phyloP scores from a whole-genome alignment of 23 tunicate genomes.

The Phallusia fumigata region DNA sequence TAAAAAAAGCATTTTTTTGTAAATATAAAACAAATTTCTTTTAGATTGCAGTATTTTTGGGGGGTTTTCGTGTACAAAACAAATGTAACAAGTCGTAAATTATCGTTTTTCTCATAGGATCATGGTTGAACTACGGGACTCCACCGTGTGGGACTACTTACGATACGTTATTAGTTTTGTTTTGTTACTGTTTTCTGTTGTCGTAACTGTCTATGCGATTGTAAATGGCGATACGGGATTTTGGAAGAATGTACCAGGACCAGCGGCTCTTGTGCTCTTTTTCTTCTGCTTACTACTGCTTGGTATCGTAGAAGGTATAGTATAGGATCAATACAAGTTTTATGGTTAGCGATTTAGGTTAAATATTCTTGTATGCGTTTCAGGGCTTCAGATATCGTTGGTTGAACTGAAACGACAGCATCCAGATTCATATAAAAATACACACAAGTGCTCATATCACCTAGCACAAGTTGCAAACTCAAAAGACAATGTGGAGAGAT shows the following conservation, averaged over 20 bases:
- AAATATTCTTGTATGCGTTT: not conserved
- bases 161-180: conserved; percentile 50
- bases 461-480: conserved; percentile 43
- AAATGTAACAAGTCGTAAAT: not conserved
- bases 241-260: conserved; percentile 55
- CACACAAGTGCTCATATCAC: conserved; percentile 51
- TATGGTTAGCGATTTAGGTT: not conserved
- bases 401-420: conserved; percentile 70
- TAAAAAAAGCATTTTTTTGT: too few species aligned
- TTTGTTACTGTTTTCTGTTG: conserved; percentile 34
- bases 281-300: conserved; percentile 43
- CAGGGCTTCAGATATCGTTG: conserved; percentile 68
- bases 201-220: conserved; percentile 56
- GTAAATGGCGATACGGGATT: conserved; percentile 59
- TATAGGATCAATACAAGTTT: not conserved
- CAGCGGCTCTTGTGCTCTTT: conserved; percentile 57
- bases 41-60: too few species aligned
- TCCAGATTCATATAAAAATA: conserved; percentile 64
- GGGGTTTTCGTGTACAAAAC: too few species aligned
- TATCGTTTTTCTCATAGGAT: not conserved
- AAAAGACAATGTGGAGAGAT: conserved; percentile 70
- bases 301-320: conserved; percentile 71
- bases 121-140: conserved; percentile 60
- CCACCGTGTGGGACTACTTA: conserved; percentile 47
- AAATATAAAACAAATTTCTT: too few species aligned